Evolutionary conservation across 2,888 invertebrate species (phyloP).

Genomic region (Drosophila pseudotakahashii): DNA sequence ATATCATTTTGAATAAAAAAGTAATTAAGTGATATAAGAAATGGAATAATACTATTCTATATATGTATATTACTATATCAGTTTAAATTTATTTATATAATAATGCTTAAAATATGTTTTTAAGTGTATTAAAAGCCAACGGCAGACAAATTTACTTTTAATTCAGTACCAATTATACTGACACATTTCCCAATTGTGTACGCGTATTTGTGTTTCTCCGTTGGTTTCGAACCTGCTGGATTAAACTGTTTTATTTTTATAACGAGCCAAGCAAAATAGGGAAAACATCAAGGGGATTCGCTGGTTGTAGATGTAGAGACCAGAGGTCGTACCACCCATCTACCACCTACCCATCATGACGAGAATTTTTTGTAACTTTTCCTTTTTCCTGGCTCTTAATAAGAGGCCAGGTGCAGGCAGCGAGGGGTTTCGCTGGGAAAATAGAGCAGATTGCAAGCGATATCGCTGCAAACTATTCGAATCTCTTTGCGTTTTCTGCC

Average conservation of each 20-base stretch:
- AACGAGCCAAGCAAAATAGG: constrained; percentile 26
- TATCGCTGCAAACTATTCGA: constrained; percentile 9
- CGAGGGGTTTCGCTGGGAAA: not conserved
- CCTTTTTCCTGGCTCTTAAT: not conserved
- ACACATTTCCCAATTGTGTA: not conserved
- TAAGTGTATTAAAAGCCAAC: not conserved
- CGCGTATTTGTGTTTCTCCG: constrained; percentile 5
- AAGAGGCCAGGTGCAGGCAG: not conserved
- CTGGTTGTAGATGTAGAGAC: not conserved
- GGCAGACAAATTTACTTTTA: not conserved
- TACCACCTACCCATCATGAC: not conserved
- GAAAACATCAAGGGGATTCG: not conserved
- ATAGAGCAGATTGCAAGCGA: constrained; percentile 7
- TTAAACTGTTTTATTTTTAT: constrained; percentile 34
- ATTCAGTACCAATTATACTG: not conserved
- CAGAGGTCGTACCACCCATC: not conserved
- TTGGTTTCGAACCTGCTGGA: constrained; percentile 24
- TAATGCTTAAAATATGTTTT: too few relatives aligned
- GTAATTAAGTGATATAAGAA: too few relatives aligned
- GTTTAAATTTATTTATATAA: too few relatives aligned
- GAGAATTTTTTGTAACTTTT: constrained; percentile 12
- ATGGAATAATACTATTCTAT: too few relatives aligned
- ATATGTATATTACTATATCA: too few relatives aligned
- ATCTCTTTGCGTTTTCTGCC: constrained; percentile 7
- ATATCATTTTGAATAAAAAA: too few relatives aligned